Base-by-base conservation (phyloP, 2,888 invertebrate species). In the Alviniconcha strummeri region DNA sequence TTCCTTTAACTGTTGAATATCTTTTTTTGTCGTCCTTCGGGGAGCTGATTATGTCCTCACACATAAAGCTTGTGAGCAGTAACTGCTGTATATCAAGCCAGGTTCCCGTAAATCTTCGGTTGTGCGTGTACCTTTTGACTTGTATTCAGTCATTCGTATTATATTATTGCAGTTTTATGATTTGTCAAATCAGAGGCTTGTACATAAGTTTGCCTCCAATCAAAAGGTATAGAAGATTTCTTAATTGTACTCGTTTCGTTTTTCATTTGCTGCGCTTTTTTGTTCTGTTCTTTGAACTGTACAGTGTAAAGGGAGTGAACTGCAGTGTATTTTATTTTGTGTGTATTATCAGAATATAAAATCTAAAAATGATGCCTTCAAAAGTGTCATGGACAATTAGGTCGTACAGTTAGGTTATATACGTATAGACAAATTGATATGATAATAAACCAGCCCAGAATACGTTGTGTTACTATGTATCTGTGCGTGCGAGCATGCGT, bases 281-380 rank as follows among this genome's bases (percentile, higher is more conserved):
- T 60, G 9, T 60, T 13, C 1, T 11, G 8, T 60, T 60, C 4
- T 60, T 13, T 13, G 13, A 60, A 60, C 5, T 78, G 78, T 78
- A 78, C 77, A 77, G 77, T 77, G 75, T 75, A 75, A 54, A 54
- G 56, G 57, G 78, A 56, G 77, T 78, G 78, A 19, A 56, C 36
- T 78, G 64, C 57, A 11, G 19, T 78, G 52, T 77, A 57, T 57
- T 57, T 17, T 78, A 52, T 78, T 60, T 55, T 78, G 60, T 64
- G 11, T 78, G 78, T 64, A 78, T 57, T 78, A 52, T 78, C 56
- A 78, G 64, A 78, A 60, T 77, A 78, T 78, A 78, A 57, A 78
- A 78, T n/a, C 78, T 15, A 78, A 78, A 78, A 78, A 64, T 78
- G 57, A 78, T 78, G 78, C 78, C 78, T 78, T 78, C 36, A 60